Conservation (phyloP, 2,888 invertebrate genomes). For the Cataglyphis albicans region DNA sequence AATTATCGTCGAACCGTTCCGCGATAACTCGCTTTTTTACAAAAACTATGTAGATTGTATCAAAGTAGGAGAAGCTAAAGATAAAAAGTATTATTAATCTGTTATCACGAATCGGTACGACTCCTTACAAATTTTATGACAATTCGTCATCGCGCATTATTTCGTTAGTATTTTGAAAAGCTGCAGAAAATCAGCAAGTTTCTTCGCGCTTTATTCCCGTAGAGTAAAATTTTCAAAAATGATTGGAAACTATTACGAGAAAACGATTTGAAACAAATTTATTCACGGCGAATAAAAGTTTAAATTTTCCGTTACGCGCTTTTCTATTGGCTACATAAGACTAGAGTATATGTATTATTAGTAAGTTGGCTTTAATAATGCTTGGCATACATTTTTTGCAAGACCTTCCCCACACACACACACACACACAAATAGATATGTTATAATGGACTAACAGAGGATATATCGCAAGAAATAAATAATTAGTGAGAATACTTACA, state of each 20-base stretch:
- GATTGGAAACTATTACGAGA: background rate
- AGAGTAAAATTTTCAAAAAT: background rate
- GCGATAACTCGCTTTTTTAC: background rate
- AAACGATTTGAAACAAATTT: background rate
- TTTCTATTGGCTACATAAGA: background rate
- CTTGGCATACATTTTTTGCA: background rate
- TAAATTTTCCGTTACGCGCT: background rate
- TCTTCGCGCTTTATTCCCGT: background rate
- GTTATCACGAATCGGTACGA: background rate
- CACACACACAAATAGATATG: no score
- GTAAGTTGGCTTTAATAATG: background rate
- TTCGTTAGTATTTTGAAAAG: background rate
- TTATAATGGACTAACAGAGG: background rate
- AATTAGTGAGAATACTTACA: background rate
- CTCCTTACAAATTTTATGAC: background rate
- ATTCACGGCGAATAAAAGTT: conserved; percentile 11
- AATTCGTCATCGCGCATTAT: background rate
- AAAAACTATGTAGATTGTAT: background rate
- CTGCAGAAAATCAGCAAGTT: no score
- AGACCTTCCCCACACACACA: no score
- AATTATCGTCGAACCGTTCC: background rate
- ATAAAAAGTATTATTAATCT: background rate
- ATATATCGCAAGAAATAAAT: background rate
- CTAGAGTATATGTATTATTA: background rate
- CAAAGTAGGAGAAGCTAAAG: background rate